Evolutionary conservation across 2,888 invertebrate genomes (phyloP), one percentile per base, ranked within the genome.

Genomic region (Diogma glabrata): DNA sequence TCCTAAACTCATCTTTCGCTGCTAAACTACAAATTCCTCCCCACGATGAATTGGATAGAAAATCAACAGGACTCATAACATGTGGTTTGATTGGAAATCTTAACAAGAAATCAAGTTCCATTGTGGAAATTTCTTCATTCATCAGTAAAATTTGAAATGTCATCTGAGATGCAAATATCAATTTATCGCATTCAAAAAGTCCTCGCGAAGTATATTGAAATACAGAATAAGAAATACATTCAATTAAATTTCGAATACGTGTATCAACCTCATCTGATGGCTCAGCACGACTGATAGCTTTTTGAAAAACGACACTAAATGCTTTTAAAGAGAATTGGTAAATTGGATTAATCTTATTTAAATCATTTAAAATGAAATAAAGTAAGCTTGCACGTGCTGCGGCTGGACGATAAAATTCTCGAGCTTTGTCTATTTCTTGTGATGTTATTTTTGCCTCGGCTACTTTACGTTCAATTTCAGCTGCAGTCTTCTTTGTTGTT

Each of bases 301-400:
- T 94, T 75, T 93, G 92, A 67, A 95, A 95, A 24, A 95, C 95
- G n/a, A 93, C 92, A 68, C 90, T 92, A 70, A 95, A 95, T 2
- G 51, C 91, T 79, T 96, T 95, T 54, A 96, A 73, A 12, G 95
- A 95, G 71, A 96, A 96, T 67, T 95, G 94, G 68, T 96, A 96
- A 61, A 96, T 94, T 1, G 93, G 93, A 72, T 95, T 94, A 55
- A 96, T 94, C 26, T 91, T 93, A 69, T 93, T 90, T 53, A 96
- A 74, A 59, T 96, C 95, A 64, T 95, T 95, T 36, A 96, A 72
- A 58, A 96, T 94, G 63, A 96, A 96, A 69, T 96, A 96, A 0
- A 96, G 74, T 4, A 96, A 75, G 51, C 94, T 94, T 0, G 95
- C 94, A 63, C 95, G 75, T 1, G 92, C 88, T 1, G 95, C 92